Base-by-base conservation (phyloP, 2,888 invertebrate genomes). In the Tholera decimalis region DNA sequence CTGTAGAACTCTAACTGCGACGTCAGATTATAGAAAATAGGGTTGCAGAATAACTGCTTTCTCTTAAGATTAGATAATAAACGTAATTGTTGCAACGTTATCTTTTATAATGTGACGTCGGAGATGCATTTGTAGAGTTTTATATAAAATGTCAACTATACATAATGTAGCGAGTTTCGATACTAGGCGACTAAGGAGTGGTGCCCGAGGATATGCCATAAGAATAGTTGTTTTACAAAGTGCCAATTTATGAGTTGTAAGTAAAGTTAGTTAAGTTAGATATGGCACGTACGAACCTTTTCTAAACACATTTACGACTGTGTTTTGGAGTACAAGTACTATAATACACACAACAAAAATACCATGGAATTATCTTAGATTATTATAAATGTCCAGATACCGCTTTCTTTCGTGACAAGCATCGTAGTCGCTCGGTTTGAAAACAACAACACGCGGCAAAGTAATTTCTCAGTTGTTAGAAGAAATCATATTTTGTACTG, bases 181-280 rank as follows among this genome's bases (percentile, higher is more conserved):
- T 46, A 43, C 53, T 65, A 65, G 65, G 65, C 77, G 72, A 50
- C 73, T 71, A 35, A 54, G 73, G 65, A 56, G 64, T 57, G 64
- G 77, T 77, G 64, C 43, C 70, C 51, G 20, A 60, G 58, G 24
- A 58, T 67, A 37, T 56, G 56, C 72, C 68, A 71, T 75, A 78
- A 81, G 75, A 80, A 75, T 66, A 69, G 74, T 73, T 85, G 22
- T 68, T 68, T 77, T 74, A 80, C 75, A 73, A 82, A 77, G 85
- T 86, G 86, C 86, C 87, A 87, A 85, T 63, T 74, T 80, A 82
- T 83, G 72, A 76, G 68, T 78, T 72, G 50, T 78, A 77, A 77
- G 68, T 77, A 61, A 74, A 62, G 28, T 69, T 72, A 72, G 56
- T 73, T 77, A 75, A 75, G 72, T 78, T 80, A 80, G 65, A 65